phyloP scores from a whole-genome alignment of 2,888 invertebrate genomes.

The Ennomos fuscantarius region DNA sequence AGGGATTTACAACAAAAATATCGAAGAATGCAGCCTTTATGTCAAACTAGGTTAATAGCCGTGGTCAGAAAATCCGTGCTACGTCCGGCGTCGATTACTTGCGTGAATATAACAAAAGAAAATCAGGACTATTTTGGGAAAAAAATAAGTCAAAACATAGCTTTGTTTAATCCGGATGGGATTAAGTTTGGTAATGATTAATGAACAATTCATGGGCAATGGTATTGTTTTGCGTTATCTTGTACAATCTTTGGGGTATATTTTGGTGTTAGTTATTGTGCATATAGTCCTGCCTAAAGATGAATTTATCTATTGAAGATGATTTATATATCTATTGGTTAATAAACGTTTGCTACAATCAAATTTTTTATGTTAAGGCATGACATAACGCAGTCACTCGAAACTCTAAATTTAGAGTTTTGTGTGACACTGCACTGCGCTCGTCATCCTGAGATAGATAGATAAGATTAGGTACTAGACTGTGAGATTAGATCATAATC shows the following conservation, averaged over 20 bases:
- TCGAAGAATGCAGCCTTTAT: conserved; percentile 48
- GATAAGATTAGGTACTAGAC: too few species aligned
- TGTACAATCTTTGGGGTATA: conserved; percentile 20
- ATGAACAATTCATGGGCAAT: conserved; percentile 20
- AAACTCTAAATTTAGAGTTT: too few species aligned
- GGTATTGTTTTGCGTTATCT: conserved; percentile 18
- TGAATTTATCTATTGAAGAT: too few species aligned
- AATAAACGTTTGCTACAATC: too few species aligned
- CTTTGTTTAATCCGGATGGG: conserved; percentile 69
- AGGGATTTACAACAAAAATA: conserved; percentile 29
- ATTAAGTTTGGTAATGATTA: conserved; percentile 20
- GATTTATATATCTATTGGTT: too few species aligned
- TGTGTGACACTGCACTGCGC: too few species aligned
- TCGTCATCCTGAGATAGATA: too few species aligned
- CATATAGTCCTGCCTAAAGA: too few species aligned
- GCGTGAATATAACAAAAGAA: conserved; percentile 53
- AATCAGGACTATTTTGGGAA: conserved; percentile 43
- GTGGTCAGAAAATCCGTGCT: conserved; percentile 45
- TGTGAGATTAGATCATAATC: too few species aligned
- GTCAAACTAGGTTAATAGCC: conserved; percentile 47
- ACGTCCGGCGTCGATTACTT: conserved; percentile 80
- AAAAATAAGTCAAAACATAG: conserved; percentile 65
- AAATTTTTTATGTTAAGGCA: too few species aligned
- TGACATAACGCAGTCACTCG: too few species aligned
- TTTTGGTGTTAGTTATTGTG: too few species aligned